Evolutionary conservation across 2,888 invertebrate species (phyloP).

Genomic region (Branchinecta sandiegonensis): DNA sequence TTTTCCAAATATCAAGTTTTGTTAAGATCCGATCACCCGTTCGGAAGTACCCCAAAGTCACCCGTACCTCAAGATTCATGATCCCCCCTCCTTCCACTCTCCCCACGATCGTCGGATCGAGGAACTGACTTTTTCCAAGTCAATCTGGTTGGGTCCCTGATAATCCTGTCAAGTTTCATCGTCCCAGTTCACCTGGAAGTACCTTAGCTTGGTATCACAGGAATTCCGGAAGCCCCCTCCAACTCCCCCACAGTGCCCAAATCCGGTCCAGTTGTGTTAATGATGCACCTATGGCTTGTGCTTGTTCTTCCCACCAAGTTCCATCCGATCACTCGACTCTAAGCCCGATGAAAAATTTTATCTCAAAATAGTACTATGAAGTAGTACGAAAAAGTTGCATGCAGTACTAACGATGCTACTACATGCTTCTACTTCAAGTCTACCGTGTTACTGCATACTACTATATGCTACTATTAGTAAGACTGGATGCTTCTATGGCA

Average conservation of each 20-base stretch:
- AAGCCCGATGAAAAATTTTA: too few relatives aligned
- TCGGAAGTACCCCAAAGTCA: not conserved
- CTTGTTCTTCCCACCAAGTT: not conserved
- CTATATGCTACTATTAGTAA: too few relatives aligned
- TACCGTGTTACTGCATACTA: too few relatives aligned
- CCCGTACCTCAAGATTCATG: not conserved
- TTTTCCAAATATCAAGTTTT: not conserved
- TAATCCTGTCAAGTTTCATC: not conserved
- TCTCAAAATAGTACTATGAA: too few relatives aligned
- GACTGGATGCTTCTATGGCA: too few relatives aligned
- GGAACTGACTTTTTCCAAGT: not conserved
- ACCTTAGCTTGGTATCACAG: not conserved
- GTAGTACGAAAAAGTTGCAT: too few relatives aligned
- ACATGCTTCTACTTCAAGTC: too few relatives aligned
- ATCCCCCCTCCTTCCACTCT: constrained; percentile 10
- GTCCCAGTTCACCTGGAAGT: constrained; percentile 5
- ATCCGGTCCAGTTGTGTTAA: not conserved
- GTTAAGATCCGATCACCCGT: constrained; percentile 11
- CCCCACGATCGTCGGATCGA: not conserved
- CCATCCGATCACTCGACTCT: not conserved
- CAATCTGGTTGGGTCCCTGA: not conserved
- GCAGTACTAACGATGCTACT: too few relatives aligned
- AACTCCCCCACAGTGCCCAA: not conserved
- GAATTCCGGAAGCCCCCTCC: not conserved
- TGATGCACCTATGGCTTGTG: not conserved